Evolutionary conservation across 2,797 vertebrate genomes (phyloP), one percentile per base, ranked within the genome.

Genomic region (Oryzias dopingdopingensis): DNA sequence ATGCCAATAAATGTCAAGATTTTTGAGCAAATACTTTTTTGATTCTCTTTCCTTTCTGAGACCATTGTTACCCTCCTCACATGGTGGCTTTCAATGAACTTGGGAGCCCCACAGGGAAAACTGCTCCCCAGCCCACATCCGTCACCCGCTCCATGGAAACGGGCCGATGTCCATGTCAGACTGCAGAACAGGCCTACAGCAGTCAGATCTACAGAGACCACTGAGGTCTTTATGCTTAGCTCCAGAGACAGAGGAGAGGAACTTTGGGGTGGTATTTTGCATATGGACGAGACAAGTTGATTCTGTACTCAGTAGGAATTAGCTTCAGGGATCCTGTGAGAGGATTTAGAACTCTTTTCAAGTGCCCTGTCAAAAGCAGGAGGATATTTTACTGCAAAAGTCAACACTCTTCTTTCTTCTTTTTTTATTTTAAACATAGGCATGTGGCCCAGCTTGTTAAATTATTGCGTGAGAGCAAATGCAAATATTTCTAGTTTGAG

Each of bases 71-170:
- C 29, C 37, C 66, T 23, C 40, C 23, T 55, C 65, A 46, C 48
- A 7, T 17, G 54, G 63, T 4, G 66, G 56, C 52, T 76, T 62
- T 85, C 55, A 80, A 51, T 70, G 59, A 66, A 73, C 62, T 67
- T 26, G 52, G 70, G 72, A 53, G 74, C 72, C 80, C 80, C 73
- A 49, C 67, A 56, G 74, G 72, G 75, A 74, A 56, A 79, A 76
- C n/a, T 56, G 63, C 62, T 67, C 58, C 61, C 42, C 17, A 14
- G 66, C 56, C 66, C 44, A 67, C 78, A 85, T 85, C 81, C 75
- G 68, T 76, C 76, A 79, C 77, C 80, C 72, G 50, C 80, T 76
- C 85, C 88, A 84, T 85, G 85, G 85, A 72, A 84, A 86, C 86
- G 47, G 43, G 52, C 77, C 79, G 46, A 64, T 76, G 70, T 59